Conservation (phyloP, 2,888 invertebrate species). For the Eugnorisma glareosa region DNA sequence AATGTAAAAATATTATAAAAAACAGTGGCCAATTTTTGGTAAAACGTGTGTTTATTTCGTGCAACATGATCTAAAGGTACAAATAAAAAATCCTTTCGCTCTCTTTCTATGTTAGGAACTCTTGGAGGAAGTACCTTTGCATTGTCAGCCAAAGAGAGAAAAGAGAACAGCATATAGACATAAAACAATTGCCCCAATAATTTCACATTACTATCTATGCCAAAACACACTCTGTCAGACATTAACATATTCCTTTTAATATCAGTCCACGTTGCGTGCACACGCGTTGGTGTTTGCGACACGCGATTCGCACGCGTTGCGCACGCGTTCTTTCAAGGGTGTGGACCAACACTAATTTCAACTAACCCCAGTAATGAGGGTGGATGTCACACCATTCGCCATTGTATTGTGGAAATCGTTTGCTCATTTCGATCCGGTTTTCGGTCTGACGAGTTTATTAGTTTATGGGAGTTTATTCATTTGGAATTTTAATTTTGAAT, state of each 20-base stretch:
- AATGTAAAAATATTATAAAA: background rate
- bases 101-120: background rate
- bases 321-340: slow-evolving; percentile 73
- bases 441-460: slow-evolving; percentile 71
- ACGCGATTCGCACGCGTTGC: slow-evolving; percentile 77
- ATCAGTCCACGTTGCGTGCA: slow-evolving; percentile 78
- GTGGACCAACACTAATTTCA: slow-evolving; percentile 72
- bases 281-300: slow-evolving; percentile 82
- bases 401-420: slow-evolving; percentile 72
- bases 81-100: background rate
- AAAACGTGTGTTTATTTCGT: background rate
- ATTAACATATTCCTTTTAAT: slow-evolving; percentile 86
- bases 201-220: slow-evolving; percentile 30
- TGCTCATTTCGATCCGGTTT: slow-evolving; percentile 79
- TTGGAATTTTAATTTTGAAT: slow-evolving; percentile 27
- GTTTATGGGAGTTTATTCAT: no score
- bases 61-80: background rate
- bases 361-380: slow-evolving; percentile 70
- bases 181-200: background rate
- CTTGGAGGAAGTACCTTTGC: background rate
- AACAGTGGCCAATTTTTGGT: background rate
- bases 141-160: background rate
- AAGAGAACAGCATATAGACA: background rate
- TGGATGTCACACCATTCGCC: slow-evolving; percentile 65
- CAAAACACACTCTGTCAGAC: slow-evolving; percentile 62